Conservation (phyloP, 64 coral and sea anemone genomes). For the Stylophora pistillata region DNA sequence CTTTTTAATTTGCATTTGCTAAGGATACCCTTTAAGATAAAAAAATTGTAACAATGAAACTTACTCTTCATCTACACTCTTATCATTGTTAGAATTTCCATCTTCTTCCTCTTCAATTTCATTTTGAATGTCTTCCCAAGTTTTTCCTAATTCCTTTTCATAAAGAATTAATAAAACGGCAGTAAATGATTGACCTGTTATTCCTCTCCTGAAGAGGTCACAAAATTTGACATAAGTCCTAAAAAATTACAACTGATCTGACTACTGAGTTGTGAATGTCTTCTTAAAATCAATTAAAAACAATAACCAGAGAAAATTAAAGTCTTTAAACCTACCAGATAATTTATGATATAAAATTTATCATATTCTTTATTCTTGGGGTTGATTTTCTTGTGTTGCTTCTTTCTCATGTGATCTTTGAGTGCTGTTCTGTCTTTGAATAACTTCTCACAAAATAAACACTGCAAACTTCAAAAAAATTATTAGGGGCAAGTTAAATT, state of each 20-base stretch:
- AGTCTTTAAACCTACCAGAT: conserved; percentile 72
- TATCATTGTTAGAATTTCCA: neutral
- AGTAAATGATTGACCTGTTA: neutral
- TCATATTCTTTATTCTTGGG: conserved; percentile 97
- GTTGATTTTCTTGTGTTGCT: conserved; percentile 96
- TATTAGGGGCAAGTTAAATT: neutral
- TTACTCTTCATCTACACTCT: conserved; percentile 19
- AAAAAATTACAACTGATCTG: neutral
- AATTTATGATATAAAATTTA: conserved; percentile 98
- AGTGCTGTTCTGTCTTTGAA: conserved; percentile 92
- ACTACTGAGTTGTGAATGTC: no score
- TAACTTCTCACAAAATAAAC: conserved; percentile 93
- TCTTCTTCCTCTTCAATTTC: conserved; percentile 81
- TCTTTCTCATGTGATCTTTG: conserved; percentile 99
- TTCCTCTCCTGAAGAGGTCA: neutral
- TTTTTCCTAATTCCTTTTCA: conserved; percentile 89
- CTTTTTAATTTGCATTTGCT: no score
- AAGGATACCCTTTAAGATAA: no score
- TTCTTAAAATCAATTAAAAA: no score
- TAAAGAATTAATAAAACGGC: neutral
- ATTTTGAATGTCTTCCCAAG: conserved; percentile 94
- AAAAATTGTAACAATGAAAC: neutral
- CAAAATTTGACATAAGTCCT: neutral
- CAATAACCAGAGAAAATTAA: no score
- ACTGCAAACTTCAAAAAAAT: conserved; percentile 75